Evolutionary conservation across 2,888 invertebrate species (phyloP), one percentile per base, ranked within the genome.

Genomic region (Coelopa pilipes): DNA sequence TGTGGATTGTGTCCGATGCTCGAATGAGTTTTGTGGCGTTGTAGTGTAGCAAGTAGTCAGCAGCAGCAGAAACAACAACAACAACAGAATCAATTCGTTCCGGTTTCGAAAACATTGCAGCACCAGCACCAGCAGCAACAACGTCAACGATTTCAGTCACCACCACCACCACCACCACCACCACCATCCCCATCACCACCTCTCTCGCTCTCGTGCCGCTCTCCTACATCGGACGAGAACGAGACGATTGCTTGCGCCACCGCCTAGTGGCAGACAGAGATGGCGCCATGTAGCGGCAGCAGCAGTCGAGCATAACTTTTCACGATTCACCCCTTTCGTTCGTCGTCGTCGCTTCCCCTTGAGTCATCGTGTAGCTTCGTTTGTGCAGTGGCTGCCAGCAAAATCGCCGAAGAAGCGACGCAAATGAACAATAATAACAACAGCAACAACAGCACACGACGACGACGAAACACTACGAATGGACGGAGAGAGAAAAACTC

Each of bases 101-200:
- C 68, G 68, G 68, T 68, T 68, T 55, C 45, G 34, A 34, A 68
- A 68, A 15, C 69, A 69, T 46, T 69, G 59, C 46, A 59, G 55
- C 17, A 45, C 24, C 17, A 34, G 34, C 19, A 53, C 4, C 1
- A 34, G 34, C 34, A n/a, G n/a, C n/a, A n/a, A n/a, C n/a, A n/a
- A n/a, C n/a, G n/a, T n/a, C n/a, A n/a, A n/a, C n/a, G n/a, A n/a
- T n/a, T n/a, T n/a, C n/a, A n/a, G n/a, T n/a, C n/a, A n/a, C n/a
- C n/a, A n/a, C n/a, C 46, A 59, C 34, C 17, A 45, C 24, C 17
- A 34, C n/a, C 19, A 53, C 4, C 1, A 34, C 34, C 46, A 59
- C 34, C 17, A 45, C 24, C 17, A 34, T 17, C 19, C 3, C 4
- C 1, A 34, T 2, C 34, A 34, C 34, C 34, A 4, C 7, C 34